Conservation (phyloP, 2,113 vertebrate species). For the Bos indicus region DNA sequence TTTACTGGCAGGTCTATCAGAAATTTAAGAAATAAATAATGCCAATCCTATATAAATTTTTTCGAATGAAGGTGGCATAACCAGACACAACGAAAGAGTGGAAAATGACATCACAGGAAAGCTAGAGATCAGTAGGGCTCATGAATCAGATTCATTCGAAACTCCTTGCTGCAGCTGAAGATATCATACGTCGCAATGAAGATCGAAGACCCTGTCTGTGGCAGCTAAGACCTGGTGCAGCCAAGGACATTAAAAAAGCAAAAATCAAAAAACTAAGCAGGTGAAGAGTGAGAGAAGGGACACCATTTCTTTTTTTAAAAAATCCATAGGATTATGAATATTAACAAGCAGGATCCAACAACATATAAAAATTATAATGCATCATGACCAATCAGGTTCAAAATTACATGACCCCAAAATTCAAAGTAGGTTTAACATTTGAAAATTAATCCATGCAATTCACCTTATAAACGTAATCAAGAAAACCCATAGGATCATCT, state of each 20-base stretch:
- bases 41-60: neutral
- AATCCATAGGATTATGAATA: neutral
- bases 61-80: neutral
- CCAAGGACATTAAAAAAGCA: neutral
- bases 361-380: neutral
- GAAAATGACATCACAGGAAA: neutral
- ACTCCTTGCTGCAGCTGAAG: neutral
- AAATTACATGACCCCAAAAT: neutral
- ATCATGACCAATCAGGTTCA: neutral
- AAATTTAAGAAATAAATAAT: neutral
- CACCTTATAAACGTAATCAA: neutral
- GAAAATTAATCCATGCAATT: neutral
- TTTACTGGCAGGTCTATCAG: neutral
- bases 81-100: neutral
- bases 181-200: neutral
- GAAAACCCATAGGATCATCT: neutral
- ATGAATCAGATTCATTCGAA: neutral
- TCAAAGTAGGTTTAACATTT: neutral
- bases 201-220: neutral
- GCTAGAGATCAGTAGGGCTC: neutral
- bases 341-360: neutral
- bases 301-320: neutral
- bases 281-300: neutral
- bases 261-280: neutral
- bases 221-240: neutral